phyloP scores from a whole-genome alignment of 2,797 vertebrate genomes.

The Falco concolor region DNA sequence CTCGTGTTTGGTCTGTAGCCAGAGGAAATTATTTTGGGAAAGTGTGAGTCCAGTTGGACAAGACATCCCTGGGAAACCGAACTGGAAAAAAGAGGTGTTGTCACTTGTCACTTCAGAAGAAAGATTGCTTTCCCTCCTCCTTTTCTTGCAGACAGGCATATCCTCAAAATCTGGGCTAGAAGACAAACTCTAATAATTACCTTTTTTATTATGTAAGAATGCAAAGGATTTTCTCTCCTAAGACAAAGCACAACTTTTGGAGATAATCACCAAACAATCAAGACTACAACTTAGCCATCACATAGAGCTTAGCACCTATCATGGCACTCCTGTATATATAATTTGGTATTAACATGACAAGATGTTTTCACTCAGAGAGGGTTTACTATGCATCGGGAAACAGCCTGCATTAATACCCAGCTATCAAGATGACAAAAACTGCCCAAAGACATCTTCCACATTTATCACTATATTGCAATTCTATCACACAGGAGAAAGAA shows the following conservation, averaged over 20 bases:
- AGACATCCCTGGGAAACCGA: slow-evolving; percentile 56
- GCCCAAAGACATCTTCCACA: background rate
- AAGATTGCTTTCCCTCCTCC: background rate
- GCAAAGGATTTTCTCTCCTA: background rate
- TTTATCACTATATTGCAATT: background rate
- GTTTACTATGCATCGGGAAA: background rate
- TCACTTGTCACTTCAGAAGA: slow-evolving; percentile 36
- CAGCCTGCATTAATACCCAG: background rate
- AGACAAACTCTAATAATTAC: background rate
- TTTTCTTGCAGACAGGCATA: background rate
- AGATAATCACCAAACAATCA: background rate
- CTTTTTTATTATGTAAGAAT: background rate
- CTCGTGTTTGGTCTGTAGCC: slow-evolving; percentile 31
- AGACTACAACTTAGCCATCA: background rate
- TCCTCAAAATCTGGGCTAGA: background rate
- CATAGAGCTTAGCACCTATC: background rate
- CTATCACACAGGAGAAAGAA: background rate
- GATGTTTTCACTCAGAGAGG: background rate
- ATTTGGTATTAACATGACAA: background rate
- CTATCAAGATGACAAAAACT: background rate
- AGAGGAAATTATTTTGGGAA: slow-evolving; percentile 62
- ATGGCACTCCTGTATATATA: background rate
- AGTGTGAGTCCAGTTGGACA: slow-evolving; percentile 43
- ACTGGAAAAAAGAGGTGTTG: background rate
- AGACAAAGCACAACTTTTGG: background rate